A percentile compares a stretch with the other conserved stretches of the same genome.
These are phyloP conservation scores for Portunus trituberculatus DNA, from an alignment of 1,140 invertebrate species.

Conservation along the genomic window DNA sequence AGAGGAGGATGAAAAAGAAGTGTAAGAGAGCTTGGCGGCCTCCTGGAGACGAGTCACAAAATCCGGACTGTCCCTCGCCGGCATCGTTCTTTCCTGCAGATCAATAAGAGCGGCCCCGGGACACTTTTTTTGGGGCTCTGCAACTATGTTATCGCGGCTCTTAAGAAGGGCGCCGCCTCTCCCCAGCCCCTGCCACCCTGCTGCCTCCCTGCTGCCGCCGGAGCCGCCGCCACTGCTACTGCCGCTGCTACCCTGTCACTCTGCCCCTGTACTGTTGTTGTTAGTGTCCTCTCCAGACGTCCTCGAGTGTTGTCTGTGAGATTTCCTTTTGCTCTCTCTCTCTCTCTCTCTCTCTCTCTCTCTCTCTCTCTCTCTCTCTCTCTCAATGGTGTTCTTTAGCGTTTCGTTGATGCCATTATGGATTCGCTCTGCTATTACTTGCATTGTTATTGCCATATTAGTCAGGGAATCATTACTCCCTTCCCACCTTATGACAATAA, in stretches of 20 bases:
- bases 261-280: slow-evolving; percentile 30
- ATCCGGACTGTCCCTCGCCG: slow-evolving; percentile 55
- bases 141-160: slow-evolving; percentile 74
- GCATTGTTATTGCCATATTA: not conserved
- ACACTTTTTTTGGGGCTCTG: slow-evolving; percentile 67
- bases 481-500: too few relatives aligned
- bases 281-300: slow-evolving; percentile 37
- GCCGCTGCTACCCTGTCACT: not conserved
- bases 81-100: slow-evolving; percentile 72
- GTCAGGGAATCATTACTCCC: not conserved
- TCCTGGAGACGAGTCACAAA: slow-evolving; percentile 65
- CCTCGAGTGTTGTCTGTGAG: slow-evolving; percentile 27
- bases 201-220: not conserved
- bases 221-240: not conserved
- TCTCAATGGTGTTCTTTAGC: not conserved
- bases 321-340: slow-evolving; percentile 44
- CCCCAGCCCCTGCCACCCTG: slow-evolving; percentile 46
- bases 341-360: slow-evolving; percentile 63
- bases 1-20: not conserved
- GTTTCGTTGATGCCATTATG: not conserved
- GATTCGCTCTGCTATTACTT: not conserved
- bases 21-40: not conserved
- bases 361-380: slow-evolving; percentile 63
- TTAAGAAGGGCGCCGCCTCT: slow-evolving; percentile 59
- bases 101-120: slow-evolving; percentile 73